Evolutionary conservation across 1,140 invertebrate genomes (phyloP).

Genomic region (Chionoecetes opilio): DNA sequence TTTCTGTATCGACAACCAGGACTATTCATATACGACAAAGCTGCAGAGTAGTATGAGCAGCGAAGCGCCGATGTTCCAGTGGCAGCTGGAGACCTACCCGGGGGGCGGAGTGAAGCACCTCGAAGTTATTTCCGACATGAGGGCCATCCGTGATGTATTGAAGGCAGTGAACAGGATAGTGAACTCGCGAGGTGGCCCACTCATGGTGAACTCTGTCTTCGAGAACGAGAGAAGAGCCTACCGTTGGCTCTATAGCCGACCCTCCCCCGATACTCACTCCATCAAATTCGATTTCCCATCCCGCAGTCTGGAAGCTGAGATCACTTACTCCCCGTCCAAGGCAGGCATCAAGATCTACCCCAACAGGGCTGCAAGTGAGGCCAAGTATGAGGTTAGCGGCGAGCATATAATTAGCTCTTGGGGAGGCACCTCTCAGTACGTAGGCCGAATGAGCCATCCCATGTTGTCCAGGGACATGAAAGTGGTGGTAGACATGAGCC

Average conservation of each 20-base stretch:
- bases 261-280: neutral
- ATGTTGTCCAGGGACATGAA: slow-evolving; percentile 35
- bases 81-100: slow-evolving; percentile 33
- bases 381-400: slow-evolving; percentile 52
- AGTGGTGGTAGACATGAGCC: neutral
- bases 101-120: slow-evolving; percentile 40
- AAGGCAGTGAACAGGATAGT: neutral
- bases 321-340: slow-evolving; percentile 42
- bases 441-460: slow-evolving; percentile 60
- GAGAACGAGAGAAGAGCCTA: neutral
- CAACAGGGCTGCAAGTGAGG: slow-evolving; percentile 43
- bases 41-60: neutral
- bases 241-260: neutral
- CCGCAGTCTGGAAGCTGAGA: slow-evolving; percentile 44
- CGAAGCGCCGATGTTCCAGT: slow-evolving; percentile 3
- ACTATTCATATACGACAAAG: slow-evolving; percentile 36
- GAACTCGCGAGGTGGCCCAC: neutral
- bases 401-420: neutral
- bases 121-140: neutral
- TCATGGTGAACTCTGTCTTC: no score
- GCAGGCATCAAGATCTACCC: slow-evolving; percentile 51
- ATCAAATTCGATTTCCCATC: neutral
- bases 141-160: slow-evolving; percentile 21
- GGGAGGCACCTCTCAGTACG: neutral
- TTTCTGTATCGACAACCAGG: neutral